Percentiles rank a stretch among this genome's conserved stretches.
Evolutionary conservation across 2,888 invertebrate species (phyloP).

Genomic region (Mongoloraphidia duomilia): DNA sequence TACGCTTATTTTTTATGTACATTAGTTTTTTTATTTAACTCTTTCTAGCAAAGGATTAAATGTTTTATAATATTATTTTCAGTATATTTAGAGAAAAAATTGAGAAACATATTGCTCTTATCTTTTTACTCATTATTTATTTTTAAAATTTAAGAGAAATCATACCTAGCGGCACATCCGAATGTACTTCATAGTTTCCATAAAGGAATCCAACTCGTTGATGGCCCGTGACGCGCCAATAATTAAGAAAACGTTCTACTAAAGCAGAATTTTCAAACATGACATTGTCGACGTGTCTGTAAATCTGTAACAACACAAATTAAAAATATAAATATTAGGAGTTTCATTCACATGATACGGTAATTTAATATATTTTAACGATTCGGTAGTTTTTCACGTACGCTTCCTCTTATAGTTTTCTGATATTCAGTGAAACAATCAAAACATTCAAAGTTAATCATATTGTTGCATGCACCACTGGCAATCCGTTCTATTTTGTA

Average conservation of each 20-base stretch:
- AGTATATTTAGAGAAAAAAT: too few species aligned
- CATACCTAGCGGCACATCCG: conserved; percentile 75
- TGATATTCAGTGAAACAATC: too few species aligned
- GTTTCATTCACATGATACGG: not conserved
- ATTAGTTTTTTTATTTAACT: not conserved
- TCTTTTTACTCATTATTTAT: too few species aligned
- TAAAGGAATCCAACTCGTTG: conserved; percentile 90
- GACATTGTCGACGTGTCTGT: conserved; percentile 93
- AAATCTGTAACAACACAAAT: conserved; percentile 41
- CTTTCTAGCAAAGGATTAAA: not conserved
- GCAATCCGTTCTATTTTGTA: too few species aligned
- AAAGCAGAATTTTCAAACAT: conserved; percentile 90
- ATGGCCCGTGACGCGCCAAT: conserved; percentile 87
- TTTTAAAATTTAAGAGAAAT: not conserved
- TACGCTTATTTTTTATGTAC: too few species aligned
- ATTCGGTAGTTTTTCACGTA: too few species aligned
- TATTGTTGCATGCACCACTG: too few species aligned
- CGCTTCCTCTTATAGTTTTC: too few species aligned
- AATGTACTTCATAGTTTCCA: conserved; percentile 82
- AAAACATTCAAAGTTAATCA: too few species aligned
- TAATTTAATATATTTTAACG: too few species aligned
- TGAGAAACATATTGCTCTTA: too few species aligned
- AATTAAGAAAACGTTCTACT: conserved; percentile 91
- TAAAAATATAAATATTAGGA: not conserved
- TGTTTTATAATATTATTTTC: too few species aligned